Base-by-base conservation (phyloP, 2,797 vertebrate species). In the Hemitrygon akajei region DNA sequence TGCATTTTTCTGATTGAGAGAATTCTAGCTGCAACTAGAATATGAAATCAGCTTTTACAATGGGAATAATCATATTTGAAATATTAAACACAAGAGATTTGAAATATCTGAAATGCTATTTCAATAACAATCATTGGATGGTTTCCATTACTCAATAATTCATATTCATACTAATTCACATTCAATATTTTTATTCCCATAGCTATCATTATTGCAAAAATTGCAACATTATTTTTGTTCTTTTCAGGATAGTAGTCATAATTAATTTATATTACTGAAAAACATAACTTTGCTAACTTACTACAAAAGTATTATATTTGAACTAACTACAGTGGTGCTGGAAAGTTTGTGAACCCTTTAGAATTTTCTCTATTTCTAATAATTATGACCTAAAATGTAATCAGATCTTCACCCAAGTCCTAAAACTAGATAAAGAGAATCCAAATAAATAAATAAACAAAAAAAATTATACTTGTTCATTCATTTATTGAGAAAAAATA, bases 1-100 rank as follows among this genome's bases (percentile, higher is more conserved):
- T 95, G 82, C 94, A 93, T 37, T 96, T 97, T 95, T 97, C 96
- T 82, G 94, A 94, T 16, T 80, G 75, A 82, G 94, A 66, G 71
- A 94, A 94, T 94, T 96, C 94, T 94, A 97, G 86, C 89, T 96
- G 95, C 86, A 95, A 30, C 91, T 93, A 47, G 25, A 93, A 73
- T 22, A 30, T 47, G 73, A n/a, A 93, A 27, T 10, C 27, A 30
- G n/a, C 56, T 93, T 93, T n/a, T 30, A 93, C 73, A 93, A 76
- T 75, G 40, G 71, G 76, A 56, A 93, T 27, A 58, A 47, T 2
- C 47, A 16, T 27, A 73, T 75, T 11, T 75, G 47, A 93, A 93
- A 30, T 47, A 47, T 47, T 47, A 47, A 47, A 47, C 47, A 47
- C 47, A 47, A 47, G 47, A 1, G n/a, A 79, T 10, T 27, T 30